Base-by-base conservation (phyloP, 2,797 vertebrate species). In the Alauda arvensis region DNA sequence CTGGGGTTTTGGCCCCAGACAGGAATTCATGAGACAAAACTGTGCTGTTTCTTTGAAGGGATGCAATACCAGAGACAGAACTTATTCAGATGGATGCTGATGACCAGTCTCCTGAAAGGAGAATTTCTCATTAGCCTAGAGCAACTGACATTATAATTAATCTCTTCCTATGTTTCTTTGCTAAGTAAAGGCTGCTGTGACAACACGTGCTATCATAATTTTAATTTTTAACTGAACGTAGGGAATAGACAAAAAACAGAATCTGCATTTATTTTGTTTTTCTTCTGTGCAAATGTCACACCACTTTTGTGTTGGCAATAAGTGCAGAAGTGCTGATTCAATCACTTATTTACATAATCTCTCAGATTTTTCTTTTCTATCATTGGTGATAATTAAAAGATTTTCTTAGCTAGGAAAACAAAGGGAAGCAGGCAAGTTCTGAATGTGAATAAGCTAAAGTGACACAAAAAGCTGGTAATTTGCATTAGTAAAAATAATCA, bases 341-440 rank as follows among this genome's bases (percentile, higher is more conserved):
- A 76, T 85, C 52, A 53, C 60, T 93, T 81, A 78, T 87, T 91
- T 89, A 74, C 71, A 93, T 83, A 89, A 92, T 87, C 63, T 83
- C 69, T 87, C 77, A 83, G 71, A 92, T 80, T 89, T 89, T 82
- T 89, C 62, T 88, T 67, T 87, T 48, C 34, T 63, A 59, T 74
- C 49, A 87, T 55, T 81, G 59, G 43, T 71, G 45, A 77, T 79
- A 88, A 84, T 67, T 60, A 90, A 89, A 71, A 95, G 55, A 72
- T 96, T 48, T 84, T 93, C 76, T 87, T 95, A 40, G 90, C 84
- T 86, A 90, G 95, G 93, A 94, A 90, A 96, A 88, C 96, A 96
- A 45, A 98, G 97, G 95, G 97, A 98, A 96, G 85, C 51, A 60
- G 63, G 71, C 74, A 81, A 67, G 40, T 75, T 75, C 76, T 53